Conservation (phyloP, 2,797 vertebrate species). For the Strix occidentalis region DNA sequence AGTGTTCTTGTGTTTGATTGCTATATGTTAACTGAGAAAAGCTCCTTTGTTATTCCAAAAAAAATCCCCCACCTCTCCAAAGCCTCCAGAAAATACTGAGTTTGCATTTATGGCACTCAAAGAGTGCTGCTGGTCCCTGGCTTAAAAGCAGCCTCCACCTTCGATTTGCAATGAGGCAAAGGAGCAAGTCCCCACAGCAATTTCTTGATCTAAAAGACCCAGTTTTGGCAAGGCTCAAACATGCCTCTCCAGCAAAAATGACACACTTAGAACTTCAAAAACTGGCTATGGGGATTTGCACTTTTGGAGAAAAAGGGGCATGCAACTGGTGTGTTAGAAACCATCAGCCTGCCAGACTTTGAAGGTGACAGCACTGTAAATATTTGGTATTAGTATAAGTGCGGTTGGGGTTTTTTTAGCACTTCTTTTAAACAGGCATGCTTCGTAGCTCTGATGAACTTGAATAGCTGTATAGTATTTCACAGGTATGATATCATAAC, state of each 20-base stretch:
- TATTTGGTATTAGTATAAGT: not conserved
- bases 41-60: not conserved
- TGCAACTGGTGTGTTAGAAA: not conserved
- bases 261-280: not conserved
- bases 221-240: not conserved
- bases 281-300: not conserved
- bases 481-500: not conserved
- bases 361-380: not conserved
- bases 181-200: not conserved
- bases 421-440: not conserved
- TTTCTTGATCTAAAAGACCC: not conserved
- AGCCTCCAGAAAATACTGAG: not conserved
- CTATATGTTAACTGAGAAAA: not conserved
- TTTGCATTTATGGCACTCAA: not conserved
- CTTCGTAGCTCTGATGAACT: not conserved
- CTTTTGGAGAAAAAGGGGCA: not conserved
- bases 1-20: not conserved
- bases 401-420: not conserved
- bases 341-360: not conserved
- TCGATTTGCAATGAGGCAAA: not conserved
- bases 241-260: not conserved
- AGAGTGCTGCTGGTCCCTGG: not conserved
- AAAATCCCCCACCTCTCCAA: not conserved
- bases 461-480: not conserved
- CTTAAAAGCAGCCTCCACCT: not conserved